Evolutionary conservation across 2,888 invertebrate genomes (phyloP).

Genomic region (Ceriagrion tenellum): DNA sequence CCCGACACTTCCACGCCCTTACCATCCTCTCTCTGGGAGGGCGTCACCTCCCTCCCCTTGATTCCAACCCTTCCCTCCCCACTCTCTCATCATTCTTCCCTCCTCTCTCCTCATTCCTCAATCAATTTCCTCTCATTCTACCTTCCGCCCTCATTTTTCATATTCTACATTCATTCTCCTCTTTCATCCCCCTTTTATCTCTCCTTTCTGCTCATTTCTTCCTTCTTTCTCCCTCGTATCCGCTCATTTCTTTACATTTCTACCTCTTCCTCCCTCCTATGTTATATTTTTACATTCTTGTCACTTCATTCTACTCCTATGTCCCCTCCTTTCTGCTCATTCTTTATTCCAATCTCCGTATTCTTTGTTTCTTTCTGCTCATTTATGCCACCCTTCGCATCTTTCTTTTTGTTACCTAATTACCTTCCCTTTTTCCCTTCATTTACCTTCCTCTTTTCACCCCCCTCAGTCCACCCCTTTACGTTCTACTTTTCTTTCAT

Average conservation of each 20-base stretch:
- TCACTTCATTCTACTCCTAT: not conserved
- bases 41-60: not conserved
- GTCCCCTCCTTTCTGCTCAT: not conserved
- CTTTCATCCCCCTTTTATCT: too few species aligned
- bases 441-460: too few species aligned
- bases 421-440: too few species aligned
- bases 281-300: too few species aligned
- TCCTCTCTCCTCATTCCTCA: too few species aligned
- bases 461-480: too few species aligned
- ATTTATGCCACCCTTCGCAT: too few species aligned
- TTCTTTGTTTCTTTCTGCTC: too few species aligned
- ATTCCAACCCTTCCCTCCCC: too few species aligned
- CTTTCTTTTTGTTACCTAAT: too few species aligned
- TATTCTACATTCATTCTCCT: not conserved
- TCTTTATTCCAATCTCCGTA: too few species aligned
- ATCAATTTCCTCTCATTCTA: not conserved
- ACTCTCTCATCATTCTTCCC: not conserved
- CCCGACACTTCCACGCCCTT: conserved; percentile 2
- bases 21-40: not conserved
- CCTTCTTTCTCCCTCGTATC: not conserved
- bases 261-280: not conserved
- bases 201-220: not conserved
- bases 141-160: not conserved
- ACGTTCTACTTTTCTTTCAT: too few species aligned
- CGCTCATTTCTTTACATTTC: not conserved